A percentile compares a stretch with the other conserved stretches of the same genome.
phyloP scores from a whole-genome alignment of 2,797 vertebrate genomes.

The Acridotheres tristis region DNA sequence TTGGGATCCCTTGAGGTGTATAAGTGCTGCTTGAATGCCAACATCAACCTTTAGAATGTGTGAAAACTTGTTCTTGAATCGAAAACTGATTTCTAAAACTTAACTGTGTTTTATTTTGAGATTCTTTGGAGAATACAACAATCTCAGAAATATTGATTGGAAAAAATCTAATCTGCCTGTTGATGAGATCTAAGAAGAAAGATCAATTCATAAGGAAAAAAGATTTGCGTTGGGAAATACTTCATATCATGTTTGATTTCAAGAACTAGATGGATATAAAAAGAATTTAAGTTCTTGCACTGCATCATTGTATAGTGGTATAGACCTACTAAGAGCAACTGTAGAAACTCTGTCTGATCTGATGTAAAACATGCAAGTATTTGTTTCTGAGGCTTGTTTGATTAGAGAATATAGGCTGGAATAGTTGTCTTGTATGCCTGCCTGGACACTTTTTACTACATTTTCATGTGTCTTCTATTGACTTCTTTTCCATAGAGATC shows the following conservation, averaged over 20 bases:
- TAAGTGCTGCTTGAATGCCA: not conserved
- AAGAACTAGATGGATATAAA: not conserved
- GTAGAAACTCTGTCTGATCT: not conserved
- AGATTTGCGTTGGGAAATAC: not conserved
- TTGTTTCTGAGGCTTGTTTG: not conserved
- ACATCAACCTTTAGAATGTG: not conserved
- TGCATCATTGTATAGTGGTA: not conserved
- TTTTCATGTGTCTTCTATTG: not conserved
- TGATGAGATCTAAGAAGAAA: not conserved
- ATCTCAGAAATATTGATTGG: not conserved
- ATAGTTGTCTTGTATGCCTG: not conserved
- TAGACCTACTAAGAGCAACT: not conserved
- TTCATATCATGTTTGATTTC: not conserved
- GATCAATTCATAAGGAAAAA: not conserved
- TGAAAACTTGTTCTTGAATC: not conserved
- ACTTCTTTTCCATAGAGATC: not conserved
- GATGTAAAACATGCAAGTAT: not conserved
- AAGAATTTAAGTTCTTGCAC: not conserved
- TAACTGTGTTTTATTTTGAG: not conserved
- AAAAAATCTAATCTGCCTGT: not conserved
- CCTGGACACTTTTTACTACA: not conserved
- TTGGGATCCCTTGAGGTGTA: not conserved
- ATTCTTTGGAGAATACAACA: not conserved
- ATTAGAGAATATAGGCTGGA: not conserved
- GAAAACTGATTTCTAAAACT: constrained; percentile 1